Conservation (phyloP, 2,888 invertebrate species). For the Microdon myrmicae region DNA sequence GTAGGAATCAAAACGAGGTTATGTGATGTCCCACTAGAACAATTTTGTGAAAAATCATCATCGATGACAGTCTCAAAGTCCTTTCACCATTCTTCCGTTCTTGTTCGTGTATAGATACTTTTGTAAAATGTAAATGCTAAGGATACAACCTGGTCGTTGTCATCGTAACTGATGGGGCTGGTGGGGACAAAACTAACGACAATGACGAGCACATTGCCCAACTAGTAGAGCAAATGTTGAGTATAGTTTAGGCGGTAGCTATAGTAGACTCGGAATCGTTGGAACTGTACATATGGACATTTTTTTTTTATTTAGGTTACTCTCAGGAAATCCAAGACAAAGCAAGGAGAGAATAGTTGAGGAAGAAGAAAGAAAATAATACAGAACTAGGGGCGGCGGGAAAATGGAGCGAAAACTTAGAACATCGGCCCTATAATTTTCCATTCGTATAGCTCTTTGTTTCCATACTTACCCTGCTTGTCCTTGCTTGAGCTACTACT, state of each 20-base stretch:
- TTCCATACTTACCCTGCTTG: conserved; percentile 28
- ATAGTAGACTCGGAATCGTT: no score
- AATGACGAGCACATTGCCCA: conserved; percentile 12
- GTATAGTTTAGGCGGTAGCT: conserved; percentile 35
- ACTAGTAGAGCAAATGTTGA: conserved; percentile 35
- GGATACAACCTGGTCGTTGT: conserved; percentile 39
- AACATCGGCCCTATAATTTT: conserved; percentile 15
- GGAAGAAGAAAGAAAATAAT: no score
- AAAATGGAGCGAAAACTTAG: neutral
- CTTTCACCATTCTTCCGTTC: conserved; percentile 36
- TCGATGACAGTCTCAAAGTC: no score
- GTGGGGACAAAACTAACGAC: conserved; percentile 6
- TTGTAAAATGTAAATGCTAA: conserved; percentile 42
- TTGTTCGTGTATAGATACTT: conserved; percentile 38
- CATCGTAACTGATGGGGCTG: conserved; percentile 8
- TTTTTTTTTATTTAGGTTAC: conserved; percentile 50
- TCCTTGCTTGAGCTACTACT: conserved; percentile 25
- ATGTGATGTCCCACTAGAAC: no score
- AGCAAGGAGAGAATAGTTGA: no score
- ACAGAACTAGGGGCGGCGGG: conserved; percentile 13
- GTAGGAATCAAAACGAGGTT: no score
- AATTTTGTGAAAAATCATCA: no score
- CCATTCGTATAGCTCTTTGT: conserved; percentile 2
- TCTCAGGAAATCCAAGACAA: conserved; percentile 48
- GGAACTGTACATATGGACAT: conserved; percentile 41